Conservation (phyloP, 2,113 vertebrate genomes). For the Pluvialis apricaria region DNA sequence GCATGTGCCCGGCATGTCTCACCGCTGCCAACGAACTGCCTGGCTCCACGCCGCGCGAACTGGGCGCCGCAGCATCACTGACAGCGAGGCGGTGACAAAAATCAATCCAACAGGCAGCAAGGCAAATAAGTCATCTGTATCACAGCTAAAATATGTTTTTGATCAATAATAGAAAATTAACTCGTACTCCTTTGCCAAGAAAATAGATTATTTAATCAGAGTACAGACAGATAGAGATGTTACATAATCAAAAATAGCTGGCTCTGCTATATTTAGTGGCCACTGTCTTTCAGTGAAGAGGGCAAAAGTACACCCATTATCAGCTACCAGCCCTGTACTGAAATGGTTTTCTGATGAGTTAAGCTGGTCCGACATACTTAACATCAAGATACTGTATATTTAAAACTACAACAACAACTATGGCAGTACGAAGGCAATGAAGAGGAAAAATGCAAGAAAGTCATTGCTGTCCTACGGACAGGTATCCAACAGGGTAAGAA, state of each 20-base stretch:
- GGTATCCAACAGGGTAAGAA: not conserved
- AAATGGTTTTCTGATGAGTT: constrained; percentile 31
- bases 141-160: constrained; percentile 39
- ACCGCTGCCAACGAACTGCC: not conserved
- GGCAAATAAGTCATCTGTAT: constrained; percentile 42
- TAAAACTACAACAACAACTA: not conserved
- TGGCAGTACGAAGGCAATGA: not conserved
- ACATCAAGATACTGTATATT: not conserved
- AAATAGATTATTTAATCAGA: constrained; percentile 60
- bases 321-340: not conserved
- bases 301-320: constrained; percentile 29
- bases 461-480: not conserved
- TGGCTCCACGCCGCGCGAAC: not conserved
- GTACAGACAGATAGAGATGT: constrained; percentile 28
- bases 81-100: not conserved
- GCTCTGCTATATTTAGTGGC: constrained; percentile 21
- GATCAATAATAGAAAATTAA: constrained; percentile 61
- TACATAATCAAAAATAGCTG: constrained; percentile 23
- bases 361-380: not conserved
- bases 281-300: not conserved
- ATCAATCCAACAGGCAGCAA: constrained; percentile 52
- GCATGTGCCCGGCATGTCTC: not conserved
- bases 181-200: constrained; percentile 30
- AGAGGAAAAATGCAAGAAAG: not conserved
- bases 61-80: not conserved